Evolutionary conservation across 2,888 invertebrate genomes (phyloP).

Genomic region (Chymomyza amoena): DNA sequence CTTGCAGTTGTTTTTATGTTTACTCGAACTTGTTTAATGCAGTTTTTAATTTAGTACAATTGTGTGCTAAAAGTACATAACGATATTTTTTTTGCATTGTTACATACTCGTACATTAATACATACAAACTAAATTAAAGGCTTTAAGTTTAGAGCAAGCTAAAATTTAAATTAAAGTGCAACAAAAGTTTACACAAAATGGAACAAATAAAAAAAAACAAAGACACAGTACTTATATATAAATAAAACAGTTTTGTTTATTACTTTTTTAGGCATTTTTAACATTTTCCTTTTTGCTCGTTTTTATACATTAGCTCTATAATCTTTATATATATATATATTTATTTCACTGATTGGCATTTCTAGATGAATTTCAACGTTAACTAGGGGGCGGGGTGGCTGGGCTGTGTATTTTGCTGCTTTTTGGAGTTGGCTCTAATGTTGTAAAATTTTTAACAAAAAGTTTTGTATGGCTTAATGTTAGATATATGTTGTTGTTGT

Average conservation of each 20-base stretch:
- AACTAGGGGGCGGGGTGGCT: slow-evolving; percentile 43
- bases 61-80: slow-evolving; percentile 65
- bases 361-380: slow-evolving; percentile 60
- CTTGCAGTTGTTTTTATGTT: slow-evolving; percentile 15
- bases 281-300: slow-evolving; percentile 37
- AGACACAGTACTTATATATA: slow-evolving; percentile 25
- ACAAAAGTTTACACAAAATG: slow-evolving; percentile 42
- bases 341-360: slow-evolving; percentile 56
- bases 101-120: slow-evolving; percentile 54
- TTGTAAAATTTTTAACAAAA: neutral
- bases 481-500: neutral
- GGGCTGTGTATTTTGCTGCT: slow-evolving; percentile 11
- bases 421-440: neutral
- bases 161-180: slow-evolving; percentile 57
- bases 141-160: slow-evolving; percentile 49
- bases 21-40: slow-evolving; percentile 54
- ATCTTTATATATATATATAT: slow-evolving; percentile 21
- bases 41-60: slow-evolving; percentile 35
- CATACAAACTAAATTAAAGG: slow-evolving; percentile 50
- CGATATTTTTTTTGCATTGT: slow-evolving; percentile 64
- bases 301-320: slow-evolving; percentile 51
- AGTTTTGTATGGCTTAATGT: neutral
- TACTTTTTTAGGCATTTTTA: slow-evolving; percentile 26
- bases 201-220: slow-evolving; percentile 9
- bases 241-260: slow-evolving; percentile 19